Conservation (phyloP, 2,888 invertebrate genomes). For the Geotrupes spiniger region DNA sequence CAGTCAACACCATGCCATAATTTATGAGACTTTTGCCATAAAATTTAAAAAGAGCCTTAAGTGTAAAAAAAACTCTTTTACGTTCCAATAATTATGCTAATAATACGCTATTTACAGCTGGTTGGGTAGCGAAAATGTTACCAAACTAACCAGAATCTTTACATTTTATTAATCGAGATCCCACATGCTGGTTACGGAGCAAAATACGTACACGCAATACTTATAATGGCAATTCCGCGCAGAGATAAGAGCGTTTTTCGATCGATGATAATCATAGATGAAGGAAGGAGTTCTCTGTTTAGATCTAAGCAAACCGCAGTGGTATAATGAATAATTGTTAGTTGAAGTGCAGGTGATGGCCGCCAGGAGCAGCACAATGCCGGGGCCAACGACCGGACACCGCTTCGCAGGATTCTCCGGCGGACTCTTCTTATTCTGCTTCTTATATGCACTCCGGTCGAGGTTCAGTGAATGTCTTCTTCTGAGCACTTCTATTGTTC, state of each 20-base stretch:
- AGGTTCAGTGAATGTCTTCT: constrained; percentile 7
- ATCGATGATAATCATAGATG: constrained; percentile 13
- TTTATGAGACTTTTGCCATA: too few relatives aligned
- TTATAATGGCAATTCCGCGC: too few relatives aligned
- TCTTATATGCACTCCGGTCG: constrained; percentile 18
- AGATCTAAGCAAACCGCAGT: constrained; percentile 20
- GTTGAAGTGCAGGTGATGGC: constrained; percentile 30
- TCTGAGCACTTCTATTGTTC: constrained; percentile 2
- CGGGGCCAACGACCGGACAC: constrained; percentile 30
- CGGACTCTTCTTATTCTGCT: constrained; percentile 17
- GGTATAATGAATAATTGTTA: constrained; percentile 29
- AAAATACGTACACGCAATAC: too few relatives aligned
- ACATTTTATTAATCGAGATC: too few relatives aligned
- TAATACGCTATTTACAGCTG: too few relatives aligned
- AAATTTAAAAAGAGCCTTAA: too few relatives aligned
- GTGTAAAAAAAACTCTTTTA: too few relatives aligned
- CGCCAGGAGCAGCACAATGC: constrained; percentile 26
- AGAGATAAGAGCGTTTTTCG: constrained; percentile 9
- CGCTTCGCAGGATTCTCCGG: constrained; percentile 25
- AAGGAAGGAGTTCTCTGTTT: neutral
- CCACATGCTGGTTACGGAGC: too few relatives aligned
- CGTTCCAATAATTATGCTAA: too few relatives aligned
- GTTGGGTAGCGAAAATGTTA: too few relatives aligned
- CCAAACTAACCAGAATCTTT: too few relatives aligned
- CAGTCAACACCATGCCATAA: too few relatives aligned